phyloP scores from a whole-genome alignment of 2,888 invertebrate genomes.

The Tinea pellionella region DNA sequence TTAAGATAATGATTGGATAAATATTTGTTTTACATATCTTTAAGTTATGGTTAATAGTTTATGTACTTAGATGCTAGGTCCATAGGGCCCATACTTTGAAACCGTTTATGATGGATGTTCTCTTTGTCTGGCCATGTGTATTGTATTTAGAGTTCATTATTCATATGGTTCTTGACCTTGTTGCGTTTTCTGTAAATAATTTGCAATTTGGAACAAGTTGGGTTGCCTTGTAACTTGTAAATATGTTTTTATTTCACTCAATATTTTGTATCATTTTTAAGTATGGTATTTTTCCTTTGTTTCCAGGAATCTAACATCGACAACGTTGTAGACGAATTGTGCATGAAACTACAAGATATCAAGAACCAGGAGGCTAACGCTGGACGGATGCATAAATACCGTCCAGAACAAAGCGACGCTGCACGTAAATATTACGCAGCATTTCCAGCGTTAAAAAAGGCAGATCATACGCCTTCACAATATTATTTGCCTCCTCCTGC shows the following conservation, averaged over 20 bases:
- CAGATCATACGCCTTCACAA: constrained; percentile 49
- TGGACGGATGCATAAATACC: constrained; percentile 56
- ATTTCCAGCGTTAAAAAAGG: constrained; percentile 76
- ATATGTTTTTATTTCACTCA: too few relatives aligned
- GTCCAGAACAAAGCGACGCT: constrained; percentile 71
- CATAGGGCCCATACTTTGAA: too few relatives aligned
- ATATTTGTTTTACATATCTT: not conserved
- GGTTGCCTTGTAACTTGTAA: too few relatives aligned
- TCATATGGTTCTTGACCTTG: too few relatives aligned
- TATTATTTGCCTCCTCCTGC: constrained; percentile 57
- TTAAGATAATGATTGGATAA: not conserved
- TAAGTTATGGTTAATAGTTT: not conserved
- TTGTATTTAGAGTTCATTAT: too few relatives aligned
- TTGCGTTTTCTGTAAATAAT: too few relatives aligned
- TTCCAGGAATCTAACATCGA: constrained; percentile 84
- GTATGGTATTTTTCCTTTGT: constrained; percentile 13
- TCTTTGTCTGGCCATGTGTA: too few relatives aligned
- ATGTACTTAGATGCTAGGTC: not conserved
- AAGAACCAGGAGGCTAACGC: constrained; percentile 44
- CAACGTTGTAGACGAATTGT: constrained; percentile 85
- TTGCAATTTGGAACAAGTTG: too few relatives aligned
- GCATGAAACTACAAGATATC: constrained; percentile 80
- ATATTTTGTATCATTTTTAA: too few relatives aligned
- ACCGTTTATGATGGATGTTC: too few relatives aligned
- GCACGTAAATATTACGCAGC: constrained; percentile 82